These are phyloP conservation scores for Ascidia mentula DNA, from an alignment of 23 tunicate genomes.

Conservation along the genomic window DNA sequence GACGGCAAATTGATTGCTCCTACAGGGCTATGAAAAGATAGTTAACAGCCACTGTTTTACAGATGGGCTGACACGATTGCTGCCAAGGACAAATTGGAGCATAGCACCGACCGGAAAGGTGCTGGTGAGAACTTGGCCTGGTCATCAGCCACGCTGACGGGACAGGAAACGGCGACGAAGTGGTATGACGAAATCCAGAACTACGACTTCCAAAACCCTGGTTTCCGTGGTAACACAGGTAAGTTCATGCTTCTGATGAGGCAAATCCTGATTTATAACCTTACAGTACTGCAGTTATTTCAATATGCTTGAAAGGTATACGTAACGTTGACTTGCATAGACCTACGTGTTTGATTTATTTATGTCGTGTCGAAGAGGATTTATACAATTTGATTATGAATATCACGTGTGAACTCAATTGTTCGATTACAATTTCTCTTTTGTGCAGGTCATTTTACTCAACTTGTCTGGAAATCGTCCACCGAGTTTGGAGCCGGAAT, in stretches of 20 bases:
- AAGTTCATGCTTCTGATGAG: no score
- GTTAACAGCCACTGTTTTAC: no score
- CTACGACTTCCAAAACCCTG: slow-evolving; percentile 65
- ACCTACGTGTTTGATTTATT: no score
- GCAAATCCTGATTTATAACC: no score
- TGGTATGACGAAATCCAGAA: slow-evolving; percentile 86
- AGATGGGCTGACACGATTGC: slow-evolving; percentile 75
- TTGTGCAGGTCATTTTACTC: slow-evolving; percentile 87
- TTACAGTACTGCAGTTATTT: no score
- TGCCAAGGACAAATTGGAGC: slow-evolving; percentile 25
- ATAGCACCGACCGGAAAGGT: slow-evolving; percentile 40
- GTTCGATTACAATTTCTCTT: no score
- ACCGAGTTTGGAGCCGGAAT: slow-evolving; percentile 84
- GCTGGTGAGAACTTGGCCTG: slow-evolving; percentile 79
- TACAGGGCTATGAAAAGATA: no score
- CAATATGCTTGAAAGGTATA: no score
- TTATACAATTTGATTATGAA: no score
- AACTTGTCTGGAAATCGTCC: slow-evolving; percentile 75
- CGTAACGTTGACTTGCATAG: no score
- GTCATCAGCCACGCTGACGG: slow-evolving; percentile 31
- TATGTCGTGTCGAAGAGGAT: no score
- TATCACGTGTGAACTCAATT: no score
- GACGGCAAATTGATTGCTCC: background rate
- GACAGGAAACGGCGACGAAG: slow-evolving; percentile 45
- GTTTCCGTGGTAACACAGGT: slow-evolving; percentile 41